phyloP scores from a whole-genome alignment of 2,888 invertebrate species.

The Eupithecia vulgata region DNA sequence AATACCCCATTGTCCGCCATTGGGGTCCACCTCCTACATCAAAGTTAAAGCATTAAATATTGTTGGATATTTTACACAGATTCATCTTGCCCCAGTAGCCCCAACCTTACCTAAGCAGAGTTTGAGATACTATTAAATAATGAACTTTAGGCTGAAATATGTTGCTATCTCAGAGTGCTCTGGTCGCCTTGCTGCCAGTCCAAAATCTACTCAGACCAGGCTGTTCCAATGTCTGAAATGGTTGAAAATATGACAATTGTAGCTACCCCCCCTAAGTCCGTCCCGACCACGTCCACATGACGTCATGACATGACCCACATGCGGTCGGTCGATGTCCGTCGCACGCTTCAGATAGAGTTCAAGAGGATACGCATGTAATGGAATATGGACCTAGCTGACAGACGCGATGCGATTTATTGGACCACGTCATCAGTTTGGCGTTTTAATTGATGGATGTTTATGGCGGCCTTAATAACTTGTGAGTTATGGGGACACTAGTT shows the following conservation, averaged over 20 bases:
- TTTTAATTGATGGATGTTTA: slow-evolving; percentile 32
- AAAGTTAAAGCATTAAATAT: too few relatives aligned
- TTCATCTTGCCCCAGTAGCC: too few relatives aligned
- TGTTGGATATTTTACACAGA: too few relatives aligned
- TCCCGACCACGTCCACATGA: slow-evolving; percentile 41
- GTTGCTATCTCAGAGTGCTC: background rate
- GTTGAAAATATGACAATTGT: background rate
- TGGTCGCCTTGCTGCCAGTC: background rate
- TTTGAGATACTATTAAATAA: too few relatives aligned
- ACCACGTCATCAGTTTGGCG: slow-evolving; percentile 24
- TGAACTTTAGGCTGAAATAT: background rate
- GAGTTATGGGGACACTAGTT: slow-evolving; percentile 16
- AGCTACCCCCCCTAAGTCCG: slow-evolving; percentile 18
- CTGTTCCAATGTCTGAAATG: background rate
- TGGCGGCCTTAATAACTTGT: slow-evolving; percentile 26
- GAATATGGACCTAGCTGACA: slow-evolving; percentile 18
- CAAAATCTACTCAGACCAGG: background rate
- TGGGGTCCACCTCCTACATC: too few relatives aligned
- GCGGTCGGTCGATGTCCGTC: slow-evolving; percentile 51
- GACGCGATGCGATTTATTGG: slow-evolving; percentile 30
- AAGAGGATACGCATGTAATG: slow-evolving; percentile 37
- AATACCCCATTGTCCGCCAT: too few relatives aligned
- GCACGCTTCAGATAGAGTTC: slow-evolving; percentile 47
- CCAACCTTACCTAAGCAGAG: too few relatives aligned
- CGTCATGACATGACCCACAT: slow-evolving; percentile 60